Conservation (phyloP, 2,113 vertebrate genomes). For the Proterorhinus semilunaris region DNA sequence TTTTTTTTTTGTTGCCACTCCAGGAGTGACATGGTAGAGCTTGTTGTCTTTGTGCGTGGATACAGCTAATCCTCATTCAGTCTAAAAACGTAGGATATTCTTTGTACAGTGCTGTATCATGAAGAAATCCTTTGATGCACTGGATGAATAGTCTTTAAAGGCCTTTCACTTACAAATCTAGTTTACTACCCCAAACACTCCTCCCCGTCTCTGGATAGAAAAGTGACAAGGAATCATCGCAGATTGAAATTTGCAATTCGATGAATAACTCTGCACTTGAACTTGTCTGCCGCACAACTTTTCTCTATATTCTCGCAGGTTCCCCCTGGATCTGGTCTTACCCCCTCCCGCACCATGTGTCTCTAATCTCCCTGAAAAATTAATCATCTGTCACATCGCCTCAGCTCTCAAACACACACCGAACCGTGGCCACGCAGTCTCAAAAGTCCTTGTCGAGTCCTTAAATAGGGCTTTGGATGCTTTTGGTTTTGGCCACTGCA, state of each 20-base stretch:
- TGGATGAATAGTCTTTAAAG: neutral
- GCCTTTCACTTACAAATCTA: neutral
- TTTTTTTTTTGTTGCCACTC: too few relatives aligned
- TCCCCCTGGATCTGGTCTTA: constrained; percentile 35
- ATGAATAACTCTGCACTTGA: constrained; percentile 12
- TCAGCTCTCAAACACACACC: constrained; percentile 56
- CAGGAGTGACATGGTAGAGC: too few relatives aligned
- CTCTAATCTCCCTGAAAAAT: constrained; percentile 72
- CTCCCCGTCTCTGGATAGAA: neutral
- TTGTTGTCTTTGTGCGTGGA: too few relatives aligned
- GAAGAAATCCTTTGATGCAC: neutral
- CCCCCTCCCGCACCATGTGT: constrained; percentile 26
- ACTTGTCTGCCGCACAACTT: constrained; percentile 8
- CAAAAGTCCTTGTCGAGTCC: constrained; percentile 26
- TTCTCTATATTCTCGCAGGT: constrained; percentile 38
- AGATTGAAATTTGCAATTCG: neutral
- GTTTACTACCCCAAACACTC: neutral
- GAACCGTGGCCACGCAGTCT: constrained; percentile 44
- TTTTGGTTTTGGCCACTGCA: constrained; percentile 21
- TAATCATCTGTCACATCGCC: constrained; percentile 71
- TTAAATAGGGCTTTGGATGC: constrained; percentile 37
- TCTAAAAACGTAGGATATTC: too few relatives aligned
- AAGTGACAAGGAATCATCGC: too few relatives aligned
- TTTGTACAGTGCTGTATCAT: neutral
- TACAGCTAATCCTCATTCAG: too few relatives aligned